Conservation (phyloP, 1,140 invertebrate genomes). For the Panagrolaimus sp. region DNA sequence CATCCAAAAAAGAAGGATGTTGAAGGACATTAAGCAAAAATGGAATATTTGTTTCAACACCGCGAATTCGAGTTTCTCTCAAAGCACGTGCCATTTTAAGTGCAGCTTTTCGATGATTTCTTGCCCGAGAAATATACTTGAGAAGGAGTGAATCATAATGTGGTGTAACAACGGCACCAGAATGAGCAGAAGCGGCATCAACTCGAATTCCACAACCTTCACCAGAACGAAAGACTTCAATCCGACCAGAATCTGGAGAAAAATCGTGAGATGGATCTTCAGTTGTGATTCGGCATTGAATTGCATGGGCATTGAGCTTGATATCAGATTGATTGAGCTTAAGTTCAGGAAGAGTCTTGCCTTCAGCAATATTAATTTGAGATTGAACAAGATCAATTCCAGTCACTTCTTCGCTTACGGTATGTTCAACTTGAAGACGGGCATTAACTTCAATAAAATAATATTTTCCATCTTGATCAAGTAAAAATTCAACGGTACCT, state of each 20-base stretch:
- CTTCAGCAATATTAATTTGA: constrained; percentile 89
- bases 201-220: constrained; percentile 97
- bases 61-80: constrained; percentile 88
- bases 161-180: constrained; percentile 90
- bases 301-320: constrained; percentile 73
- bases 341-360: constrained; percentile 83
- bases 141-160: constrained; percentile 95
- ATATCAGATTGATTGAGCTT: constrained; percentile 85
- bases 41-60: constrained; percentile 97
- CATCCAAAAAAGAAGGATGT: constrained; percentile 90
- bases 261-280: constrained; percentile 95
- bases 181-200: constrained; percentile 87
- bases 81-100: constrained; percentile 93
- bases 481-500: constrained; percentile 91
- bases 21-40: constrained; percentile 94
- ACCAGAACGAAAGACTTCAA: constrained; percentile 77
- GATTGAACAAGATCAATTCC: constrained; percentile 92
- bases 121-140: constrained; percentile 93
- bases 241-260: constrained; percentile 88
- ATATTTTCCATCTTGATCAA: constrained; percentile 83
- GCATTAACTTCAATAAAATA: constrained; percentile 99
- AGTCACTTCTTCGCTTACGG: constrained; percentile 96
- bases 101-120: constrained; percentile 77
- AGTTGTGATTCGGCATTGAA: constrained; percentile 95
- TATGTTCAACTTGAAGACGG: constrained; percentile 94